Evolutionary conservation across 2,888 invertebrate species (phyloP).

Genomic region (Hypsopygia costalis): DNA sequence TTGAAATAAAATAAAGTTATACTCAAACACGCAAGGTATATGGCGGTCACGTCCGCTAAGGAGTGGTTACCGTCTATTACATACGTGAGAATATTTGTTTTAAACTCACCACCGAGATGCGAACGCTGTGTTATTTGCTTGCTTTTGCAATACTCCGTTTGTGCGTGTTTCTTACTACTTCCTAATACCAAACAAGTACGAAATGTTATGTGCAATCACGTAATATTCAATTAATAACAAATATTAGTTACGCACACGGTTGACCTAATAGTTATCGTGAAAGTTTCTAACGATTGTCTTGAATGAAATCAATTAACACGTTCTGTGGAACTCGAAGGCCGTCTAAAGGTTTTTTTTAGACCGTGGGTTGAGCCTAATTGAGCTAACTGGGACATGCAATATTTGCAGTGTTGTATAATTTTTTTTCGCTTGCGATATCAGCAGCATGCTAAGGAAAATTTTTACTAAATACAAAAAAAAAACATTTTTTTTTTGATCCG

Average conservation of each 20-base stretch:
- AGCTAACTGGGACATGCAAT: not conserved
- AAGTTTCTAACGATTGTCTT: not conserved
- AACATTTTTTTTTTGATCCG: too few species aligned
- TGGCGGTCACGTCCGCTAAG: slow-evolving; percentile 56
- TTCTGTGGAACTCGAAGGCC: not conserved
- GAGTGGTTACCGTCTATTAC: slow-evolving; percentile 47
- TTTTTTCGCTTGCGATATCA: too few species aligned
- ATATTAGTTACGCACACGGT: not conserved
- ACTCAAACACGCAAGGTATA: slow-evolving; percentile 44
- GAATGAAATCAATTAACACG: not conserved
- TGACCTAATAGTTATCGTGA: not conserved
- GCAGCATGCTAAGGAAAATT: too few species aligned
- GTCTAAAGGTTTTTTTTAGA: not conserved
- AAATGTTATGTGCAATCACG: slow-evolving; percentile 41
- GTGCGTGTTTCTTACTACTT: slow-evolving; percentile 43
- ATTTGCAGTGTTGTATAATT: too few species aligned
- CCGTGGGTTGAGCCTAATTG: not conserved
- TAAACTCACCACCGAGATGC: slow-evolving; percentile 22
- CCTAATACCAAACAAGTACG: slow-evolving; percentile 17
- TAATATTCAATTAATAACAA: slow-evolving; percentile 21
- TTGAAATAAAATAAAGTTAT: slow-evolving; percentile 20
- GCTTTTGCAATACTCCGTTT: slow-evolving; percentile 24
- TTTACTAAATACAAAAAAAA: too few species aligned
- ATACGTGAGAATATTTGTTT: slow-evolving; percentile 73
- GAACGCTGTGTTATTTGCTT: slow-evolving; percentile 18